Percentiles rank a stretch among this genome's conserved stretches.
These are phyloP conservation scores for Muscidifurax raptorellus DNA, from an alignment of 1,140 invertebrate genomes.

Conservation along the genomic window DNA sequence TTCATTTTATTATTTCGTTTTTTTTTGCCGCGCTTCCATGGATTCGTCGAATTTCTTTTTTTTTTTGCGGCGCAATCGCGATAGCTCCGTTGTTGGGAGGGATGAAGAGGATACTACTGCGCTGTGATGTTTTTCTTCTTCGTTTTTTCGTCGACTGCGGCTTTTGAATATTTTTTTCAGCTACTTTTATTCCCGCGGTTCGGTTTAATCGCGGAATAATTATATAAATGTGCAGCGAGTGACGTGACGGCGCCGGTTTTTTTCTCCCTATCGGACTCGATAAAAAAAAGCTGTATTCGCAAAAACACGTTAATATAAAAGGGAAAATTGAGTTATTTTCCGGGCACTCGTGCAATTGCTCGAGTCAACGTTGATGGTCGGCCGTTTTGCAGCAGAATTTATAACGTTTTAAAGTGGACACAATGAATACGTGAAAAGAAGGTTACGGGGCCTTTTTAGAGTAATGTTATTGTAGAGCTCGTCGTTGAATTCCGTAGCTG, in stretches of 20 bases:
- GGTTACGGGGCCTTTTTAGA: no score
- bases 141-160: no score
- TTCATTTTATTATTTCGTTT: not conserved
- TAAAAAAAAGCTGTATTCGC: no score
- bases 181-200: not conserved
- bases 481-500: no score
- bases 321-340: not conserved
- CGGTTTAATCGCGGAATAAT: not conserved
- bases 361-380: not conserved
- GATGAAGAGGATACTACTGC: no score
- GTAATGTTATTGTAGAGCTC: no score
- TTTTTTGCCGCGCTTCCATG: not conserved
- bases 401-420: not conserved
- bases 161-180: not conserved
- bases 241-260: not conserved
- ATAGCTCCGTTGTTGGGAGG: not conserved
- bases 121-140: no score
- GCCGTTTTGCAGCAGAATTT: not conserved
- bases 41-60: conserved; percentile 10
- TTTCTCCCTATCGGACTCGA: not conserved
- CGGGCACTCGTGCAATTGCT: not conserved
- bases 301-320: no score
- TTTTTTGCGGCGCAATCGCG: not conserved
- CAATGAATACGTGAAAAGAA: not conserved
- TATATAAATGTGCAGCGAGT: not conserved